phyloP scores from a whole-genome alignment of 2,113 vertebrate species.

The Thamnophis sirtalis region DNA sequence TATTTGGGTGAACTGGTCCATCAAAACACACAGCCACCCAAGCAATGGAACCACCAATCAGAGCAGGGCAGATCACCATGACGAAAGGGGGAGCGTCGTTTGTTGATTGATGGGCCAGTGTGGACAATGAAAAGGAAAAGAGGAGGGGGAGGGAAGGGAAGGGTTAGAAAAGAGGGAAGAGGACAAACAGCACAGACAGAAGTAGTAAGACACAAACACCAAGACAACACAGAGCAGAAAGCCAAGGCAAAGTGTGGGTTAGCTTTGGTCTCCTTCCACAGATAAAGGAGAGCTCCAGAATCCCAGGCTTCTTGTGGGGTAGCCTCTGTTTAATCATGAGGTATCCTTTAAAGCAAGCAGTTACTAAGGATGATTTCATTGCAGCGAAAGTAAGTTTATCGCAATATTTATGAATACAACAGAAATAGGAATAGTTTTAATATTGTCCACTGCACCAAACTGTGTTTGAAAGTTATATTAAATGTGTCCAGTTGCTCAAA shows the following conservation, averaged over 20 bases:
- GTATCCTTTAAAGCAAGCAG: conserved; percentile 47
- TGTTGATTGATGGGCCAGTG: conserved; percentile 76
- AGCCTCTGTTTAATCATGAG: conserved; percentile 32
- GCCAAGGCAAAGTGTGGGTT: conserved; percentile 96
- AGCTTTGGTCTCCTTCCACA: conserved; percentile 80
- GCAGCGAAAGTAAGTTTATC: conserved; percentile 38
- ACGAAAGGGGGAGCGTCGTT: conserved; percentile 77
- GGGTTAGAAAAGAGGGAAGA: conserved; percentile 76
- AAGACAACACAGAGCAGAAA: conserved; percentile 93
- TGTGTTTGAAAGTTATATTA: conserved; percentile 44
- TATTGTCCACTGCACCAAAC: conserved; percentile 24
- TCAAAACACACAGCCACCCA: conserved; percentile 83
- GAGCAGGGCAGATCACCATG: conserved; percentile 80
- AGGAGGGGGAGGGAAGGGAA: conserved; percentile 60
- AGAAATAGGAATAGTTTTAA: conserved; percentile 52
- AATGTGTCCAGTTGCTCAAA: conserved; percentile 62
- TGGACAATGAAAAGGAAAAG: conserved; percentile 74
- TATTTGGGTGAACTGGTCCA: conserved; percentile 92
- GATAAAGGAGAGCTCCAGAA: conserved; percentile 28
- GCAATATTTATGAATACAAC: conserved; percentile 51
- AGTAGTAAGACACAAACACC: conserved; percentile 78
- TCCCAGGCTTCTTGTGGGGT: background rate
- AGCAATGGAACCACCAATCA: conserved; percentile 81
- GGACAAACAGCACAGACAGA: conserved; percentile 80
- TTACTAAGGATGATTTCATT: conserved; percentile 43